Conservation (phyloP, 2,888 invertebrate genomes). For the Rotaria macrura region DNA sequence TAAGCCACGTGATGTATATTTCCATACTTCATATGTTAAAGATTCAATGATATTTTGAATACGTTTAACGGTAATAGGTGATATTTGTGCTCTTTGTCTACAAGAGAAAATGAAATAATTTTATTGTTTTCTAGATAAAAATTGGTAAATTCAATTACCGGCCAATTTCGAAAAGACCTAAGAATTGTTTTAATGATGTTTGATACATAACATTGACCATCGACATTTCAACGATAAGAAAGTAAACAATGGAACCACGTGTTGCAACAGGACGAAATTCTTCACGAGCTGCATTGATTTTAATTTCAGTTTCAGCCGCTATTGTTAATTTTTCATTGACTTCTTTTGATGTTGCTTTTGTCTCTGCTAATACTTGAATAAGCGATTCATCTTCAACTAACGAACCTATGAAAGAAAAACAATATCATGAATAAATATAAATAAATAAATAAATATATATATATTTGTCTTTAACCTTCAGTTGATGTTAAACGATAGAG, state of each 20-base stretch:
- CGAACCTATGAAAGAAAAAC: too few relatives aligned
- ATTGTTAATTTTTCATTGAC: constrained; percentile 49
- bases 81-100: constrained; percentile 72
- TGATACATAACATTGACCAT: constrained; percentile 51
- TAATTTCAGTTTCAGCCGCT: constrained; percentile 49
- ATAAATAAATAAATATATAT: constrained; percentile 35
- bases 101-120: constrained; percentile 55
- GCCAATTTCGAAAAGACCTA: constrained; percentile 65
- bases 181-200: constrained; percentile 50
- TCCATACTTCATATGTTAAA: constrained; percentile 81
- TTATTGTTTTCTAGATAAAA: not conserved
- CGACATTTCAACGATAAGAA: constrained; percentile 50
- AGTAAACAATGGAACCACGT: constrained; percentile 49
- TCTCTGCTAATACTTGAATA: constrained; percentile 47
- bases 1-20: constrained; percentile 76
- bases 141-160: not conserved
- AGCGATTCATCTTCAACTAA: constrained; percentile 50
- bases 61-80: constrained; percentile 69
- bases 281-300: constrained; percentile 49
- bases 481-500: constrained; percentile 80
- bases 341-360: constrained; percentile 48
- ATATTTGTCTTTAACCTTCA: constrained; percentile 60
- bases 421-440: constrained; percentile 44
- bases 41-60: constrained; percentile 71
- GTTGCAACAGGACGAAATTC: constrained; percentile 51